Conservation (phyloP, 2,113 vertebrate genomes). For the Dasyurus viverrinus region DNA sequence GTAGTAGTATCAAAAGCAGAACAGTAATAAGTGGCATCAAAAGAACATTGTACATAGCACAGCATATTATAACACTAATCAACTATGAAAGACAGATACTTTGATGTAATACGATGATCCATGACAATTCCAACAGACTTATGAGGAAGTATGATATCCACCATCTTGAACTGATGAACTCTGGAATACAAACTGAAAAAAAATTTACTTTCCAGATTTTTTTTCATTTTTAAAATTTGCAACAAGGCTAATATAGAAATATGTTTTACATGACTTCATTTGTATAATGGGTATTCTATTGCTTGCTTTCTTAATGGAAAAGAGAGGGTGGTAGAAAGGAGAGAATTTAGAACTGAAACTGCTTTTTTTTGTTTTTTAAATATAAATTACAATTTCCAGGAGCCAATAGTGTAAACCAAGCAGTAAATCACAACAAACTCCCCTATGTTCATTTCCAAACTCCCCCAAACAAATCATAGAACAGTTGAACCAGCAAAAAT, state of each 20-base stretch:
- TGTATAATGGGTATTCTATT: not conserved
- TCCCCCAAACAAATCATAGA: too few relatives aligned
- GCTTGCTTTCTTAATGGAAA: not conserved
- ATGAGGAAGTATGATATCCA: not conserved
- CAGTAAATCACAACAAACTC: too few relatives aligned
- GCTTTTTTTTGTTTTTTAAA: not conserved
- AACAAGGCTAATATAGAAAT: not conserved
- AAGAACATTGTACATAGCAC: not conserved
- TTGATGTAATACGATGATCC: not conserved
- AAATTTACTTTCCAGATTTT: not conserved
- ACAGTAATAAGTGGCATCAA: not conserved
- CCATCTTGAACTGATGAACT: not conserved
- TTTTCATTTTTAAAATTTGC: not conserved
- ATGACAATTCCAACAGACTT: not conserved
- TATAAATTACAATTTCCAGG: not conserved
- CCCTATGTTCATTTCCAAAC: too few relatives aligned
- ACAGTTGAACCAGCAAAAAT: too few relatives aligned
- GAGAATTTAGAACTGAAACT: not conserved
- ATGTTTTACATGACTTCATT: not conserved
- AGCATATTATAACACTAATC: not conserved
- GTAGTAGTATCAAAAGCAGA: not conserved
- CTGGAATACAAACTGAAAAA: not conserved
- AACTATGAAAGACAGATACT: not conserved
- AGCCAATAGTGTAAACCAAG: too few relatives aligned
- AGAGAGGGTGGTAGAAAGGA: not conserved